A percentile compares a stretch with the other conserved stretches of the same genome.
phyloP scores from a whole-genome alignment of 2,113 vertebrate genomes.

The Corythoichthys intestinalis region DNA sequence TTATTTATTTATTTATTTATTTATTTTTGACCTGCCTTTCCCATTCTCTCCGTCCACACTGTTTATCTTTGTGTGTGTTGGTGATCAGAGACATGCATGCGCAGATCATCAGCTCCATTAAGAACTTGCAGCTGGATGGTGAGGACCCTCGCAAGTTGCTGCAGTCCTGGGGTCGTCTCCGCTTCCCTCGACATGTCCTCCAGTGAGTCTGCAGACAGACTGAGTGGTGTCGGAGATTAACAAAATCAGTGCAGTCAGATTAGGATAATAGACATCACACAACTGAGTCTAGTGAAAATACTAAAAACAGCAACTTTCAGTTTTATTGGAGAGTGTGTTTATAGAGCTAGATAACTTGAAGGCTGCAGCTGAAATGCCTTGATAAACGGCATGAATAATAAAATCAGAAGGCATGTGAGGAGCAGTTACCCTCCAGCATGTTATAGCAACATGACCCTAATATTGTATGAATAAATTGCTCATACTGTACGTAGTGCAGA shows the following conservation, averaged over 20 bases:
- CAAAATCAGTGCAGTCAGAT: constrained; percentile 12
- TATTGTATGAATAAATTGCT: background rate
- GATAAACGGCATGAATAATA: constrained; percentile 35
- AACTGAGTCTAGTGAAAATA: constrained; percentile 7
- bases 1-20: constrained; percentile 22
- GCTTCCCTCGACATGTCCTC: constrained; percentile 81
- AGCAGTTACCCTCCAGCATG: constrained; percentile 28
- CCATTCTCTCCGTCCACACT: constrained; percentile 20
- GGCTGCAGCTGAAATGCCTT: constrained; percentile 19
- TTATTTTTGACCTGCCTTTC: constrained; percentile 16
- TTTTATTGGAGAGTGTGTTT: background rate
- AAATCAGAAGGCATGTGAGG: constrained; percentile 29
- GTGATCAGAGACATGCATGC: constrained; percentile 89
- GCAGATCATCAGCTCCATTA: constrained; percentile 95
- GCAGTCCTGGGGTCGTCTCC: constrained; percentile 86
- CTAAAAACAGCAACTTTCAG: background rate
- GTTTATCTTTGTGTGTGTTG: constrained; percentile 26
- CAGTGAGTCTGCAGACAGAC: constrained; percentile 84
- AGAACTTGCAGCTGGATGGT: constrained; percentile 91
- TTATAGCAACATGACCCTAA: constrained; percentile 3
- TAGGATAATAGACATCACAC: background rate
- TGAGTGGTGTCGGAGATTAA: constrained; percentile 12
- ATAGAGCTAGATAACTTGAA: constrained; percentile 12
- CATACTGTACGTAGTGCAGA: background rate
- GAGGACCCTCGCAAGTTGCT: constrained; percentile 91